Evolutionary conservation across 2,113 vertebrate genomes (phyloP).

Genomic region (Rhadina sibilatrix): DNA sequence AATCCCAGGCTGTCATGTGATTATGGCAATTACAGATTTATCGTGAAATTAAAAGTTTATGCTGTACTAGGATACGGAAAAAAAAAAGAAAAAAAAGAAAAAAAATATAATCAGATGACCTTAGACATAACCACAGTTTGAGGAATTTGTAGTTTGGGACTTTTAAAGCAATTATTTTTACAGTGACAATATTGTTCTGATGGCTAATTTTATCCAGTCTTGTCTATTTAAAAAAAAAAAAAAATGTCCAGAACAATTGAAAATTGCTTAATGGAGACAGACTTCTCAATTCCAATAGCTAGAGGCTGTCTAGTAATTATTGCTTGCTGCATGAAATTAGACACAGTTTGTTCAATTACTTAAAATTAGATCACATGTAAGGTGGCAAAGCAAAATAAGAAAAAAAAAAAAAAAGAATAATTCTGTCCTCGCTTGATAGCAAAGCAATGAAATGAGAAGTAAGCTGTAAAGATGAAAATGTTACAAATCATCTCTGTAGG

Average conservation of each 20-base stretch:
- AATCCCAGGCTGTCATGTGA: conserved; percentile 73
- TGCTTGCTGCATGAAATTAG: conserved; percentile 83
- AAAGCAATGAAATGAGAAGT: conserved; percentile 63
- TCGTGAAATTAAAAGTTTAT: conserved; percentile 65
- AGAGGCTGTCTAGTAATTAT: conserved; percentile 80
- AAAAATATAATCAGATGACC: conserved; percentile 33
- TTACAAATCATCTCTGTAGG: not conserved
- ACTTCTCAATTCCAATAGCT: conserved; percentile 76
- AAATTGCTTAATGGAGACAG: conserved; percentile 79
- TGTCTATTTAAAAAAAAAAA: conserved; percentile 65
- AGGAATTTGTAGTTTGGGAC: conserved; percentile 53
- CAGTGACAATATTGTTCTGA: conserved; percentile 66
- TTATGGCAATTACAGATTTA: conserved; percentile 72
- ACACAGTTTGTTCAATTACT: conserved; percentile 86
- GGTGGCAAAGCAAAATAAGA: conserved; percentile 70
- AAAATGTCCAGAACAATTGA: conserved; percentile 73
- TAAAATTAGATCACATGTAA: conserved; percentile 84
- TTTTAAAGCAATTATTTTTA: conserved; percentile 63
- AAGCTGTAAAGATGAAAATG: conserved; percentile 33
- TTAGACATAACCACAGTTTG: conserved; percentile 19
- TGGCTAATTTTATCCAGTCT: conserved; percentile 74
- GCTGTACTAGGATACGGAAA: conserved; percentile 5
- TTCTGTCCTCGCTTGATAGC: conserved; percentile 62
- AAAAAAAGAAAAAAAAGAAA: not conserved
- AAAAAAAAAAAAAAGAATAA: conserved; percentile 31